A percentile compares a stretch with the other conserved stretches of the same genome.
These are phyloP conservation scores for Pogona vitticeps DNA, from an alignment of 2,113 vertebrate genomes.

Conservation along the genomic window DNA sequence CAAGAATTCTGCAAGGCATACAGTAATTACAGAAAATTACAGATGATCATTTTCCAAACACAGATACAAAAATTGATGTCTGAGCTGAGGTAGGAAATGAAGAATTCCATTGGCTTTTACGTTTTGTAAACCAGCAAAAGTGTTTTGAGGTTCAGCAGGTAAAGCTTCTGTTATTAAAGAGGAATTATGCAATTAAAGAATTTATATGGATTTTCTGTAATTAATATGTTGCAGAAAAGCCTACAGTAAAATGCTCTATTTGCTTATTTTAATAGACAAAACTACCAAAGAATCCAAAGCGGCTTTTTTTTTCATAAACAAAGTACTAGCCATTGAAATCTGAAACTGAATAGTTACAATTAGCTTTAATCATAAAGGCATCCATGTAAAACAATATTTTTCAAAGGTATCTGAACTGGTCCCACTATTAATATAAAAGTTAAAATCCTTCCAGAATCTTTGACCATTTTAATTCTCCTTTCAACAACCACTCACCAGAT, in stretches of 20 bases:
- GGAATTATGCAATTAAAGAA: conserved; percentile 45
- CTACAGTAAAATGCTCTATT: conserved; percentile 1
- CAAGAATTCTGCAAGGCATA: conserved; percentile 54
- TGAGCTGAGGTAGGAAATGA: conserved; percentile 80
- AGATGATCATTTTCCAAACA: conserved; percentile 58
- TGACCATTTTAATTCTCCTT: conserved; percentile 33
- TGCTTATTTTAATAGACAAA: conserved; percentile 44
- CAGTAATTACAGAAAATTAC: conserved; percentile 59
- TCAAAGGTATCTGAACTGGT: conserved; percentile 61
- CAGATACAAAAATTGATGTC: conserved; percentile 65
- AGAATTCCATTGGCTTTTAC: conserved; percentile 77
- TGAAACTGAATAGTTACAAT: conserved; percentile 37
- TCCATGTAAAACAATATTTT: conserved; percentile 34
- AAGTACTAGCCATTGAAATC: conserved; percentile 53
- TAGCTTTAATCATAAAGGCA: conserved; percentile 38
- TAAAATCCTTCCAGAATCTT: conserved; percentile 43
- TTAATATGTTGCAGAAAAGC: conserved; percentile 36
- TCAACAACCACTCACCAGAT: conserved; percentile 7
- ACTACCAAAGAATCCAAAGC: conserved; percentile 34
- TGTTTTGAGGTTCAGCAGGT: conserved; percentile 70
- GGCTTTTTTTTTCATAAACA: conserved; percentile 33
- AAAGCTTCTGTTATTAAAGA: conserved; percentile 58
- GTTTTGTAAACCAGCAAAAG: conserved; percentile 73
- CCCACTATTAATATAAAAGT: conserved; percentile 54
- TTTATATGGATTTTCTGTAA: conserved; percentile 30